Conservation (phyloP, 2,888 invertebrate genomes). For the Tiliacea aurago region DNA sequence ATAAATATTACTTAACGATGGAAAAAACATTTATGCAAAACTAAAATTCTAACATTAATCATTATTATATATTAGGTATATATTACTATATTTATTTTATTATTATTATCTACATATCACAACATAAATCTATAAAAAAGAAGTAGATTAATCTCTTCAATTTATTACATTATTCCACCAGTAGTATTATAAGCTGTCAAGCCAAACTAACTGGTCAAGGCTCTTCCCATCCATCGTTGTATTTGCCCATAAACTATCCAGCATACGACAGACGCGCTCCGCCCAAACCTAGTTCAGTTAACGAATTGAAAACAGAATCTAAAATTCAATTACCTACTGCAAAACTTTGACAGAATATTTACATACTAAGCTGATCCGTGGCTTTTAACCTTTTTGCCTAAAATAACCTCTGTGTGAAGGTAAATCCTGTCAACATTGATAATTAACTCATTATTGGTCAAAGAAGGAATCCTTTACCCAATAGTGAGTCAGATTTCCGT, state of each 20-base stretch:
- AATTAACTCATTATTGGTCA: neutral
- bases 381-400: conserved; percentile 1
- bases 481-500: neutral
- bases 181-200: conserved; percentile 14
- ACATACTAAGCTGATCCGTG: conserved; percentile 26
- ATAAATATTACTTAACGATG: neutral
- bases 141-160: neutral
- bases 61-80: no score
- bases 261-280: conserved; percentile 43
- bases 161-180: neutral
- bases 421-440: neutral
- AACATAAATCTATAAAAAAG: no score
- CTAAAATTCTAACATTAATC: neutral
- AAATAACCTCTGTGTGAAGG: neutral
- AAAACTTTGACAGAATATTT: conserved; percentile 44
- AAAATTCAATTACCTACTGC: conserved; percentile 56
- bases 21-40: neutral
- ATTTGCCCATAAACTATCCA: conserved; percentile 51
- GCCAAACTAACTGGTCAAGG: conserved; percentile 17
- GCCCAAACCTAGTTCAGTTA: conserved; percentile 56
- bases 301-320: conserved; percentile 58
- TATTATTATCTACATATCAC: no score
- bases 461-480: no score
- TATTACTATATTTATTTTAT: no score
- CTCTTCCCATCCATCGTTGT: conserved; percentile 5